phyloP scores from a whole-genome alignment of 2,113 vertebrate genomes.

The Penelope pileata region DNA sequence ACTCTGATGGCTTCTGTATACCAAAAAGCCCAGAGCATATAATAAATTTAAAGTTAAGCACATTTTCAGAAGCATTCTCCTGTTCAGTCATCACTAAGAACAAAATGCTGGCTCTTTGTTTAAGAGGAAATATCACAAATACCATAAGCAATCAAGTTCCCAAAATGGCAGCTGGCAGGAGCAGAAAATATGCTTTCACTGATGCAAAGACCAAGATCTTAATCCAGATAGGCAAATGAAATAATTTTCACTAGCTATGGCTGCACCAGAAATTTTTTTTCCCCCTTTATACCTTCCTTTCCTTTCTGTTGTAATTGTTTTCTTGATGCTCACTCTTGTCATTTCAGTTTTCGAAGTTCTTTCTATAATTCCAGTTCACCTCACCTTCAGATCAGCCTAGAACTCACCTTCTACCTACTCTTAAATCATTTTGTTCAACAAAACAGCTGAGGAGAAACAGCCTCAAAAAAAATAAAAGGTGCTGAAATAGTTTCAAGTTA shows the following conservation, averaged over 20 bases:
- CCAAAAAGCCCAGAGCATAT: neutral
- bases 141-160: neutral
- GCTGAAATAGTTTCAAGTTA: too few species aligned
- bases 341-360: neutral
- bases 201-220: neutral
- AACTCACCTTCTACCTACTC: neutral
- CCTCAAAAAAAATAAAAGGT: too few species aligned
- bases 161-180: neutral
- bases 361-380: neutral
- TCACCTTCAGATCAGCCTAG: neutral
- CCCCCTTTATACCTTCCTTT: neutral
- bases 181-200: neutral
- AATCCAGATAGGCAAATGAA: neutral
- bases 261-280: neutral
- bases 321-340: neutral
- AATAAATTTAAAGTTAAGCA: neutral
- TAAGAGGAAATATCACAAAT: constrained; percentile 9
- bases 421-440: neutral
- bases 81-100: neutral
- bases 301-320: neutral
- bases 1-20: neutral
- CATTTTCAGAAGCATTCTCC: neutral
- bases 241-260: neutral
- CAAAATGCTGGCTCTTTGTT: neutral
- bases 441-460: neutral